Evolutionary conservation across 2,888 invertebrate species (phyloP).

Genomic region (Metacarcinus magister): DNA sequence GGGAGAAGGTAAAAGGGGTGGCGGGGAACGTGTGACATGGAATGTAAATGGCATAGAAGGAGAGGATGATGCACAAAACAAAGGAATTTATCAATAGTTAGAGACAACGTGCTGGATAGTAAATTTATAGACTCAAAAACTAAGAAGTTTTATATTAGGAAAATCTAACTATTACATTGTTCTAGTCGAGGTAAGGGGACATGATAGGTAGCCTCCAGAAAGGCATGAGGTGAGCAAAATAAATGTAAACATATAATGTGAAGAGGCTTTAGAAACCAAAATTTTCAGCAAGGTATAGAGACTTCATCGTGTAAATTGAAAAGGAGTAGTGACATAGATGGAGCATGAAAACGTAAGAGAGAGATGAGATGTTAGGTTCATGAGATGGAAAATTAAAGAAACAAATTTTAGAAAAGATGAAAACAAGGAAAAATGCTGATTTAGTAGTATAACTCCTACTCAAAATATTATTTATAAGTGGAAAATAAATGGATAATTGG

Average conservation of each 20-base stretch:
- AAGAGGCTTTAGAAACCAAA: neutral
- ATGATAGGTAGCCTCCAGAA: neutral
- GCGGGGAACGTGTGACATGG: neutral
- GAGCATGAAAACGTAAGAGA: neutral
- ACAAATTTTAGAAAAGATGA: neutral
- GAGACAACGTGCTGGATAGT: neutral
- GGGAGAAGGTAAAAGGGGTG: neutral
- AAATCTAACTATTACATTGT: neutral
- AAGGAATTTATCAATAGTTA: neutral
- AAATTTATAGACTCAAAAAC: neutral
- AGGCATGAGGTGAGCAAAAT: neutral
- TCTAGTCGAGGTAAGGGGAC: neutral
- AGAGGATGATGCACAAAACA: neutral
- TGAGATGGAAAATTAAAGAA: neutral
- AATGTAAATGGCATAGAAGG: neutral
- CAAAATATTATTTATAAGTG: too few species aligned
- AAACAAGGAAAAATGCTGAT: neutral
- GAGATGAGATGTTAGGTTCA: neutral
- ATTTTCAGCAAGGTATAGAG: neutral
- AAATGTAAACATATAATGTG: neutral
- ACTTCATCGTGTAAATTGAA: neutral
- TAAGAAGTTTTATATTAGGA: neutral
- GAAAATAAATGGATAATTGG: too few species aligned
- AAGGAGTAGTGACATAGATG: neutral
- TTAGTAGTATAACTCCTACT: neutral